Percentiles rank a stretch among this genome's conserved stretches.
Conservation (phyloP, 2,888 invertebrate species). For the Barypeithes pellucidus region DNA sequence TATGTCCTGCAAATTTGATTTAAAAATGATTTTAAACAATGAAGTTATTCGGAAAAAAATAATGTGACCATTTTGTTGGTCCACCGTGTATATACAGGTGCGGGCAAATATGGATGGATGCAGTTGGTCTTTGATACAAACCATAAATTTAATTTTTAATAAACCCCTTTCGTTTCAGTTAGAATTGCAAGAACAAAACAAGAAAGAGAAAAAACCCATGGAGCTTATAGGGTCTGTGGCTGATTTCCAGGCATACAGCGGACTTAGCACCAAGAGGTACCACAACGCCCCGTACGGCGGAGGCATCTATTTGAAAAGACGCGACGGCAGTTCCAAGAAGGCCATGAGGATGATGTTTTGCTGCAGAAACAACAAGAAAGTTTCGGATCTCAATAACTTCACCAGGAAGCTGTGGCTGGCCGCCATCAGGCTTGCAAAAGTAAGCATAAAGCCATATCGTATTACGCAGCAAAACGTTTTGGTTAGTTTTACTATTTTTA, state of each 20-base stretch:
- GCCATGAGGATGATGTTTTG: constrained; percentile 16
- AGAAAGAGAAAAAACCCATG: not conserved
- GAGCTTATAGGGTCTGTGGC: not conserved
- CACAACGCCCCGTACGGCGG: constrained; percentile 9
- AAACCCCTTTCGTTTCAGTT: constrained; percentile 1
- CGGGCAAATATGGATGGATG: too few relatives aligned
- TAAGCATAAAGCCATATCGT: too few relatives aligned
- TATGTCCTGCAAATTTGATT: too few relatives aligned
- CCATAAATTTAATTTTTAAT: not conserved
- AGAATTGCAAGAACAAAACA: not conserved
- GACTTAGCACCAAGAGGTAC: not conserved
- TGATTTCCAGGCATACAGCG: constrained; percentile 1
- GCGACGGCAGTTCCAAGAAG: not conserved
- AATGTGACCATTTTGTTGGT: too few relatives aligned
- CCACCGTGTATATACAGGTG: too few relatives aligned
- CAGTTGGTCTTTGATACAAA: too few relatives aligned
- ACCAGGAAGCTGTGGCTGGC: constrained; percentile 30
- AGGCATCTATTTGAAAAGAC: not conserved
- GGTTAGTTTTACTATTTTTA: too few relatives aligned
- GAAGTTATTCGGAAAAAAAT: too few relatives aligned
- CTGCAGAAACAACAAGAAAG: not conserved
- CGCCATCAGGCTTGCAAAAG: constrained; percentile 32
- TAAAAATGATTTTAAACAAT: too few relatives aligned
- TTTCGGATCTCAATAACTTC: constrained; percentile 4
- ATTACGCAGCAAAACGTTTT: too few relatives aligned